Conservation (phyloP, 2,888 invertebrate species). For the Apantesis nais region DNA sequence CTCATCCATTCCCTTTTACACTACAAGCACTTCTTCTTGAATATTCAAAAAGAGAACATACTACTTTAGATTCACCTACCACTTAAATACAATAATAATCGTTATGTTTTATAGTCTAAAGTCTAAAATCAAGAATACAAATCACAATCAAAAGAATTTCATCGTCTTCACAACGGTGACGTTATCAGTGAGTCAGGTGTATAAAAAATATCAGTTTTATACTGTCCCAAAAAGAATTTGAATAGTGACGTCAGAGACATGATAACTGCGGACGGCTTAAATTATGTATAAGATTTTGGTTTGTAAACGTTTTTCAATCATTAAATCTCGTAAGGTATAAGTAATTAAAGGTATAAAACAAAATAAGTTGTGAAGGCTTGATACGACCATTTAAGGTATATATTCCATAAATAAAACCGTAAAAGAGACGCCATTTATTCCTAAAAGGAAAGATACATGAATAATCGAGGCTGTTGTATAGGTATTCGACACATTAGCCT, state of each 20-base stretch:
- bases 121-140: constrained; percentile 19
- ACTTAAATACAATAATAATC: constrained; percentile 1
- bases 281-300: constrained; percentile 10
- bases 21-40: too few species aligned
- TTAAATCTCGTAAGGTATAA: neutral
- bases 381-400: neutral
- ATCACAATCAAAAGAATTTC: constrained; percentile 19
- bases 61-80: neutral
- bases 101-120: constrained; percentile 21
- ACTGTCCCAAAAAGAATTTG: constrained; percentile 34
- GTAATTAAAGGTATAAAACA: neutral
- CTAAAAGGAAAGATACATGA: neutral
- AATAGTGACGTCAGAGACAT: constrained; percentile 39
- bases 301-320: constrained; percentile 7
- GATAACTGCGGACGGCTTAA: constrained; percentile 18
- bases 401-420: neutral
- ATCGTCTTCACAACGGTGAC: constrained; percentile 43
- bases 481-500: neutral
- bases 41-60: neutral
- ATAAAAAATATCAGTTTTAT: constrained; percentile 37
- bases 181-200: constrained; percentile 60
- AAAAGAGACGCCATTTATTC: neutral
- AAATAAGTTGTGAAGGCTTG: constrained; percentile 2
- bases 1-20: too few species aligned
- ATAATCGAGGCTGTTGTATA: neutral